Conservation (phyloP, 1,140 invertebrate genomes). For the Diprion similis region DNA sequence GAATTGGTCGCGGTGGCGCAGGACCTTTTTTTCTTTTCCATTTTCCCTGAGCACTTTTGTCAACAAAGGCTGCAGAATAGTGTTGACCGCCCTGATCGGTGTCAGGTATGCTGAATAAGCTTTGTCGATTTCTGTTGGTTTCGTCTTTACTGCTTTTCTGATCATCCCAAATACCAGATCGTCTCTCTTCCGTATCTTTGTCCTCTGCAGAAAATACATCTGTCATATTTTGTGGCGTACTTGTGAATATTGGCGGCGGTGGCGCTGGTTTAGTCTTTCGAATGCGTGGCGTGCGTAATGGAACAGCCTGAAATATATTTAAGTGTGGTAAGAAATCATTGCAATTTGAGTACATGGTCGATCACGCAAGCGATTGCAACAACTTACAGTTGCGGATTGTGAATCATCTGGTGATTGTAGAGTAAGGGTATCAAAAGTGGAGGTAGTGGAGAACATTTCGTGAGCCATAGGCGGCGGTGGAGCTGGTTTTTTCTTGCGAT, state of each 20-base stretch:
- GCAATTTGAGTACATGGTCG: slow-evolving; percentile 16
- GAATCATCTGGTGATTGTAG: slow-evolving; percentile 41
- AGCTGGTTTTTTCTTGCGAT: slow-evolving; percentile 72
- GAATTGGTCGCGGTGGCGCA: slow-evolving; percentile 78
- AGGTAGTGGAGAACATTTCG: slow-evolving; percentile 33
- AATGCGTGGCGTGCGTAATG: slow-evolving; percentile 44
- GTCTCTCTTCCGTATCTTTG: slow-evolving; percentile 21
- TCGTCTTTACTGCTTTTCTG: slow-evolving; percentile 67
- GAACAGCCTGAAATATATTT: slow-evolving; percentile 49
- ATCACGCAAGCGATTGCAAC: background rate
- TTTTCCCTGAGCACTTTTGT: slow-evolving; percentile 71
- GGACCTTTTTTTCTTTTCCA: slow-evolving; percentile 82
- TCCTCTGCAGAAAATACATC: slow-evolving; percentile 37
- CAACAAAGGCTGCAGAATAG: slow-evolving; percentile 40
- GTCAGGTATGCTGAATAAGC: slow-evolving; percentile 32
- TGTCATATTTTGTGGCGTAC: slow-evolving; percentile 32
- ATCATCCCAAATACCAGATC: slow-evolving; percentile 53
- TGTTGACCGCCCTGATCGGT: slow-evolving; percentile 30
- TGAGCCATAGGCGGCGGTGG: slow-evolving; percentile 67
- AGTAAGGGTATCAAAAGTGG: slow-evolving; percentile 35
- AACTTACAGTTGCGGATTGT: slow-evolving; percentile 52
- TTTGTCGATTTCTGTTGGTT: slow-evolving; percentile 66
- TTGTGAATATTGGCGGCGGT: slow-evolving; percentile 58
- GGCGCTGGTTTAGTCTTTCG: slow-evolving; percentile 66
- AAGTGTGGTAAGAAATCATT: background rate